A percentile compares a stretch with the other conserved stretches of the same genome.
phyloP scores from a whole-genome alignment of 2,888 invertebrate genomes.

The Lysandra coridon region DNA sequence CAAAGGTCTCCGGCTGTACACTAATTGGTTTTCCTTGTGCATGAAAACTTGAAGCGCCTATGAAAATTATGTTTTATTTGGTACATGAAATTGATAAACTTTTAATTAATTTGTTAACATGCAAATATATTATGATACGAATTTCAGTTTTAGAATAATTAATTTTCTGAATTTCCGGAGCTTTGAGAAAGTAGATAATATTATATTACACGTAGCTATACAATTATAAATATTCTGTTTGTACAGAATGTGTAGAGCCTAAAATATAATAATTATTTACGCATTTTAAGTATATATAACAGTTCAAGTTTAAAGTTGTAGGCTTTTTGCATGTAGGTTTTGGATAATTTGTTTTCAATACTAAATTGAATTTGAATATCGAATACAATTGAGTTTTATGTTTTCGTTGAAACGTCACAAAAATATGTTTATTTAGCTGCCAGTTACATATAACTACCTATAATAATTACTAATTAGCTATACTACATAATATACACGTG shows the following conservation, averaged over 20 bases:
- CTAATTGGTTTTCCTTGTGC: constrained; percentile 41
- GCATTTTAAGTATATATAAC: not conserved
- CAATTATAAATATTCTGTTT: not conserved
- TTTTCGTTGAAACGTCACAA: no score
- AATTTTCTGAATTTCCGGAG: not conserved
- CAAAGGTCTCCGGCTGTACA: constrained; percentile 33
- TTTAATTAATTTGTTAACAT: constrained; percentile 12
- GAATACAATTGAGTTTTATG: not conserved
- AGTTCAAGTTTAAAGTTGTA: not conserved
- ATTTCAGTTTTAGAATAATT: not conserved
- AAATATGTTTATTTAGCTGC: no score
- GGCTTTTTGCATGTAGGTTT: not conserved
- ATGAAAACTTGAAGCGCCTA: constrained; percentile 33
- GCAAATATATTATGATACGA: not conserved
- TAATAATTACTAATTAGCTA: no score
- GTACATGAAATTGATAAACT: not conserved
- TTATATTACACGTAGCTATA: not conserved
- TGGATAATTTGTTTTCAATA: not conserved
- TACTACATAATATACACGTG: no score
- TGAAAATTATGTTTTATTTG: not conserved
- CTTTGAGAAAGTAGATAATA: not conserved
- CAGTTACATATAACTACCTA: no score
- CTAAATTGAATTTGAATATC: not conserved
- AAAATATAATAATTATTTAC: not conserved
- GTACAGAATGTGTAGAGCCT: not conserved